phyloP scores from a whole-genome alignment of 2,797 vertebrate genomes.

The Scyliorhinus canicula region DNA sequence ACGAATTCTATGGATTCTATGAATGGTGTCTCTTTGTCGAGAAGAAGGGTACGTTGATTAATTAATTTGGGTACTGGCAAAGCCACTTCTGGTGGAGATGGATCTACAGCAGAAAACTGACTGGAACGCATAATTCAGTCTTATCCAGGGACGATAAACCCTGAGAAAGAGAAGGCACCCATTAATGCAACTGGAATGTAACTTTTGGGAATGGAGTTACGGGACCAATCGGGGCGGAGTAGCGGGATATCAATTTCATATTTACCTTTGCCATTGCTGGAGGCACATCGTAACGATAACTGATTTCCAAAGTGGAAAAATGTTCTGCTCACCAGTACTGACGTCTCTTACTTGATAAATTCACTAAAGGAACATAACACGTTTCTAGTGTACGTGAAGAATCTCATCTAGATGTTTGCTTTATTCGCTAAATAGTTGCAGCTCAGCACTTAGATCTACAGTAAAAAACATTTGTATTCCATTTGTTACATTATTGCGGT shows the following conservation, averaged over 20 bases:
- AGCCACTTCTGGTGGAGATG: background rate
- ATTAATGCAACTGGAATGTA: background rate
- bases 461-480: background rate
- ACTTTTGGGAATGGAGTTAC: background rate
- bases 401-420: background rate
- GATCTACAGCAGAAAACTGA: background rate
- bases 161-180: background rate
- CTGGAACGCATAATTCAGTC: background rate
- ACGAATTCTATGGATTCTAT: no score
- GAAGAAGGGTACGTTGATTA: no score
- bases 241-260: background rate
- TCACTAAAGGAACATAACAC: background rate
- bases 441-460: constrained; percentile 11
- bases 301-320: background rate
- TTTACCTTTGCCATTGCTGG: background rate
- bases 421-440: background rate
- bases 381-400: constrained; percentile 24
- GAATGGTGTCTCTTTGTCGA: no score
- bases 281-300: background rate
- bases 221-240: background rate
- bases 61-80: no score
- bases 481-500: background rate
- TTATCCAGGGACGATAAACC: background rate
- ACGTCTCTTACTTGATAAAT: background rate
- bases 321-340: background rate